A percentile compares a stretch with the other conserved stretches of the same genome.
Evolutionary conservation across 2,888 invertebrate species (phyloP).

Genomic region (Mechanitis mazaeus): DNA sequence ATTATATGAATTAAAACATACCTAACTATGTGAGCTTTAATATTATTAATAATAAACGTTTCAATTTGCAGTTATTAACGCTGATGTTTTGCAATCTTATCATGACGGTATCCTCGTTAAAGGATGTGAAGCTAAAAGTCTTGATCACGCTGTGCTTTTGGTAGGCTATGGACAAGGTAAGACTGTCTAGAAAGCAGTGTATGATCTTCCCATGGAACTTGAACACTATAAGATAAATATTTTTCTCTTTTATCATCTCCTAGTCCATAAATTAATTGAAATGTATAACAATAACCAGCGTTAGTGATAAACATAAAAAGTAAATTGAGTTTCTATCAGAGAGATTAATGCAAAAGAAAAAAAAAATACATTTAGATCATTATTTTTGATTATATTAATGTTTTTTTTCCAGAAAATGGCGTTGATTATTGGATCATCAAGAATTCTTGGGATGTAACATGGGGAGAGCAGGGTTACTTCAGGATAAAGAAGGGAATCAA

Average conservation of each 20-base stretch:
- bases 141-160: constrained; percentile 15
- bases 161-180: constrained; percentile 17
- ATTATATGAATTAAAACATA: neutral
- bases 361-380: neutral
- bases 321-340: no score
- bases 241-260: no score
- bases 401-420: constrained; percentile 18
- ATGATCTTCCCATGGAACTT: no score
- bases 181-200: no score
- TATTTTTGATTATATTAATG: neutral
- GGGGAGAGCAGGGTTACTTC: constrained; percentile 86
- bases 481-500: constrained; percentile 89
- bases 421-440: constrained; percentile 46
- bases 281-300: no score
- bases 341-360: no score
- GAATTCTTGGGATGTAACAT: constrained; percentile 82
- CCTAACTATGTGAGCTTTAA: no score
- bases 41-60: no score
- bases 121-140: neutral
- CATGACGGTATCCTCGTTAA: constrained; percentile 6
- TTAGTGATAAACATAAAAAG: constrained; percentile 18
- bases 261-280: no score
- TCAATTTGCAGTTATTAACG: no score
- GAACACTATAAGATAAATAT: no score
- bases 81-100: no score